A percentile compares a stretch with the other conserved stretches of the same genome.
phyloP scores from a whole-genome alignment of 2,113 vertebrate species.

The human (Homo sapiens) region GRCh38 chrX:69120001-69120500 shows the following conservation, averaged over 20 bases:
- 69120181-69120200: neutral
- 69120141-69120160: neutral
- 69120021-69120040: conserved; percentile 23
- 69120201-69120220: neutral
- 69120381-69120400: neutral
- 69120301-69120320: neutral
- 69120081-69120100: neutral
- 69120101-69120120: neutral
- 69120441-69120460: neutral
- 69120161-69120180: neutral
- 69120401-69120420: neutral
- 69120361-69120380: neutral
- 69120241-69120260: neutral
- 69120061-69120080: neutral
- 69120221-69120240: conserved; percentile 7
- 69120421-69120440: neutral
- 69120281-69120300: conserved; percentile 16
- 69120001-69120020: conserved; percentile 40
- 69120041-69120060: neutral
- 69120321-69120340: neutral
- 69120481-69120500: neutral
- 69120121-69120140: neutral
- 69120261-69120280: neutral
- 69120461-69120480: neutral
- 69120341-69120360: neutral